A percentile compares a stretch with the other conserved stretches of the same genome.
Conservation (phyloP, 2,113 vertebrate genomes). For the Monopterus albus region DNA sequence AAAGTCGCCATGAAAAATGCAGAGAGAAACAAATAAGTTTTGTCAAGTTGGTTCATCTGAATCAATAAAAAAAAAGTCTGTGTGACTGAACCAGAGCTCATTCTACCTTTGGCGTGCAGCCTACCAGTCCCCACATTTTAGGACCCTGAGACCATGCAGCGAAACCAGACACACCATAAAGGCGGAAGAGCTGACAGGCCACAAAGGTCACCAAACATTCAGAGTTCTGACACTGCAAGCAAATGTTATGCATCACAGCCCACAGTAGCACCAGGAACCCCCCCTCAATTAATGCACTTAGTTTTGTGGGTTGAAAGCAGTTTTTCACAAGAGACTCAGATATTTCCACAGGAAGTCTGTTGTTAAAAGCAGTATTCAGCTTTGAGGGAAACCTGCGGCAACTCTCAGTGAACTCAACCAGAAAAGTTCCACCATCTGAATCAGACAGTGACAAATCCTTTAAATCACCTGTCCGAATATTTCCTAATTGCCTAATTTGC, state of each 20-base stretch:
- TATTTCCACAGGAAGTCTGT: slow-evolving; percentile 74
- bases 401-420: slow-evolving; percentile 26
- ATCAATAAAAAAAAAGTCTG: background rate
- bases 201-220: slow-evolving; percentile 41
- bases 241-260: background rate
- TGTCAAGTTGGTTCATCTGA: no score
- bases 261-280: slow-evolving; percentile 31
- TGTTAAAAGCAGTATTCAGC: slow-evolving; percentile 7
- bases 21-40: background rate
- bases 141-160: background rate
- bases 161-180: background rate
- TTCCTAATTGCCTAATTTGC: background rate
- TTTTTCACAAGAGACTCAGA: slow-evolving; percentile 22
- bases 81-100: background rate
- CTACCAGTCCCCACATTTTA: background rate
- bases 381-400: slow-evolving; percentile 19
- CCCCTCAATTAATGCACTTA: background rate
- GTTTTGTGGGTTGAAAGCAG: slow-evolving; percentile 31
- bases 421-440: slow-evolving; percentile 38
- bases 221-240: background rate
- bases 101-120: background rate
- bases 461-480: background rate
- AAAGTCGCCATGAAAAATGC: background rate
- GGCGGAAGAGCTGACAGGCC: background rate
- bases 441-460: background rate